phyloP scores from a whole-genome alignment of 1,140 invertebrate species.

The Theocolax elegans region DNA sequence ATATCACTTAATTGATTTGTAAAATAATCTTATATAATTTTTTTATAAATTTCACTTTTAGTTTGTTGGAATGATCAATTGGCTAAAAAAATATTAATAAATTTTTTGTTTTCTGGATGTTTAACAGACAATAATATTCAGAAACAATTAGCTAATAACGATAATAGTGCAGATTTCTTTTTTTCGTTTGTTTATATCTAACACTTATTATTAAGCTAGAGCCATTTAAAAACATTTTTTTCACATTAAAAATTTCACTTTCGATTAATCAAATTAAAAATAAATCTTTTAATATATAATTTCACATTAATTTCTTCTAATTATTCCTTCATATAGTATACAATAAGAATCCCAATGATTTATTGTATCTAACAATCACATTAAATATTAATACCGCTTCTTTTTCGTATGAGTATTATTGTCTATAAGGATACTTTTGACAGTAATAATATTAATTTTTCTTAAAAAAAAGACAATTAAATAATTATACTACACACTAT shows the following conservation, averaged over 20 bases:
- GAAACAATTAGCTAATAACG: slow-evolving; percentile 30
- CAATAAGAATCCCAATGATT: slow-evolving; percentile 18
- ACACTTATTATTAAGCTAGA: slow-evolving; percentile 27
- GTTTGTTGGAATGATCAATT: slow-evolving; percentile 27
- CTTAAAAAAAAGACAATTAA: not conserved
- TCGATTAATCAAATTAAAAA: slow-evolving; percentile 12
- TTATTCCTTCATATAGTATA: slow-evolving; percentile 1
- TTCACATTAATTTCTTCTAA: slow-evolving; percentile 9
- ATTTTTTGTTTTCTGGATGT: slow-evolving; percentile 13
- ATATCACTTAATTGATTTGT: not conserved
- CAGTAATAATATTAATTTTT: slow-evolving; percentile 18
- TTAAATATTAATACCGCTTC: slow-evolving; percentile 18
- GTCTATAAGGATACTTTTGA: slow-evolving; percentile 36
- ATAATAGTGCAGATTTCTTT: slow-evolving; percentile 32
- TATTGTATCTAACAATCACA: slow-evolving; percentile 30
- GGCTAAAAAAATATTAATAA: slow-evolving; percentile 33
- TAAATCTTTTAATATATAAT: slow-evolving; percentile 8
- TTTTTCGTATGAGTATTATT: slow-evolving; percentile 7
- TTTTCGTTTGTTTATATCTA: not conserved
- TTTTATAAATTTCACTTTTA: slow-evolving; percentile 18
- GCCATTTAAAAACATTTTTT: slow-evolving; percentile 19
- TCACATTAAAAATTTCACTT: slow-evolving; percentile 27
- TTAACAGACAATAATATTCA: slow-evolving; percentile 31
- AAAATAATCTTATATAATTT: not conserved
- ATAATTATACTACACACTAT: not conserved